Evolutionary conservation across 2,113 vertebrate species (phyloP), one percentile per base, ranked within the genome.

Genomic region (Corynorhinus townsendii): DNA sequence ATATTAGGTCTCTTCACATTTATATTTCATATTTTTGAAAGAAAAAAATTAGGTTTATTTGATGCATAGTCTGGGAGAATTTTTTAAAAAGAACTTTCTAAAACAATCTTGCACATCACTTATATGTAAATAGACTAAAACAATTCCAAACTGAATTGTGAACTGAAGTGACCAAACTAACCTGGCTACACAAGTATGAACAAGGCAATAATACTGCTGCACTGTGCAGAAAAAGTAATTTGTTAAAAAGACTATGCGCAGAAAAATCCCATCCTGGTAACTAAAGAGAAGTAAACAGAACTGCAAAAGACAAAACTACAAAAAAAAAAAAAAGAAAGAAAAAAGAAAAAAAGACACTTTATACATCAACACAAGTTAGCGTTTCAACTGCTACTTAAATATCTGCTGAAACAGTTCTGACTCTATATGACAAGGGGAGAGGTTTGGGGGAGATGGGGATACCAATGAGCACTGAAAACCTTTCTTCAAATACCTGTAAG

Each of bases 1-100:
- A 91, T 87, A 84, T 38, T 80, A 90, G 12, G 5, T 19, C n/a
- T 76, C 24, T 72, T 89, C 49, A 69, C 12, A 85, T 30, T 90
- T 72, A 15, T 76, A 68, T 16, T 84, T 92, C n/a, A 20, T 84
- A 49, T 47, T 71, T 76, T 91, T 80, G 26, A 93, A 73, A 91
- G 49, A 24, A 91, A 95, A 94, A 90, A 54, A 33, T 14, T 72
- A 86, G 24, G n/a, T 47, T 88, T 86, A 91, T 90, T 38, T 80
- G 72, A 84, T 52, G 28, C 4, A 45, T 3, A 93, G 24, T 54
- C 68, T 92, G 28, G 47, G 14, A 79, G 6, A 73, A 68, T 22
- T 68, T 49, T 68, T 91, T 38, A 11, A 80, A 89, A 86, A 86
- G 12, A 90, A 86, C 17, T 83, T 82, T 35, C 11, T 47, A 38